These are phyloP conservation scores for Prosapia bicincta DNA, from an alignment of 2,888 invertebrate species.

Conservation along the genomic window DNA sequence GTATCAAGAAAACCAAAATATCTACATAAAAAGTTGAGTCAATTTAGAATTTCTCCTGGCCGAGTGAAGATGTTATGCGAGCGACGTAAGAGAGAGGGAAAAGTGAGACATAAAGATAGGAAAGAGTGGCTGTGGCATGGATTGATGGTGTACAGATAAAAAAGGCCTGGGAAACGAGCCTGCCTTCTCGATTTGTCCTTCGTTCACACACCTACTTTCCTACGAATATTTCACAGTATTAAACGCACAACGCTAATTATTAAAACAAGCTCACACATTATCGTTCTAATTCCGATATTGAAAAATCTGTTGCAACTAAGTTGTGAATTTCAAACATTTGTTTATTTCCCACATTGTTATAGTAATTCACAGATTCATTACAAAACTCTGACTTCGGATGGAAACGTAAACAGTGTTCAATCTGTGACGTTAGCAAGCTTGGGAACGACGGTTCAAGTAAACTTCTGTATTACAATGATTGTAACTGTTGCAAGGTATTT, in stretches of 20 bases:
- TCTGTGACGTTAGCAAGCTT: too few relatives aligned
- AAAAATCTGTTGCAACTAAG: not conserved
- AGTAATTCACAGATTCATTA: too few relatives aligned
- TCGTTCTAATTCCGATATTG: not conserved
- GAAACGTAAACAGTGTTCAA: too few relatives aligned
- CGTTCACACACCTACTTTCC: slow-evolving; percentile 2
- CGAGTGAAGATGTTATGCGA: not conserved
- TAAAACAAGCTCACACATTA: not conserved
- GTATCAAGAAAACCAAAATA: not conserved
- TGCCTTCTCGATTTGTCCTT: slow-evolving; percentile 2
- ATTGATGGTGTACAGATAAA: slow-evolving; percentile 2
- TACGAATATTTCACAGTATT: not conserved
- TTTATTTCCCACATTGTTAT: too few relatives aligned
- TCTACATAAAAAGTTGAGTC: not conserved
- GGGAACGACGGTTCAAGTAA: too few relatives aligned
- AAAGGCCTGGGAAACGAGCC: not conserved
- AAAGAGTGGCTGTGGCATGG: slow-evolving; percentile 2
- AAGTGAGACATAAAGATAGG: slow-evolving; percentile 2
- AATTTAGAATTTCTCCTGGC: not conserved
- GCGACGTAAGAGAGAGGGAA: not conserved
- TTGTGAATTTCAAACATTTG: not conserved
- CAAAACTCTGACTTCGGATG: too few relatives aligned
- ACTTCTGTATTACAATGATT: too few relatives aligned
- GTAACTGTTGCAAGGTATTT: too few relatives aligned
- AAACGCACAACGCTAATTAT: not conserved